Conservation (phyloP, 2,888 invertebrate genomes). For the Pheosia gnoma region DNA sequence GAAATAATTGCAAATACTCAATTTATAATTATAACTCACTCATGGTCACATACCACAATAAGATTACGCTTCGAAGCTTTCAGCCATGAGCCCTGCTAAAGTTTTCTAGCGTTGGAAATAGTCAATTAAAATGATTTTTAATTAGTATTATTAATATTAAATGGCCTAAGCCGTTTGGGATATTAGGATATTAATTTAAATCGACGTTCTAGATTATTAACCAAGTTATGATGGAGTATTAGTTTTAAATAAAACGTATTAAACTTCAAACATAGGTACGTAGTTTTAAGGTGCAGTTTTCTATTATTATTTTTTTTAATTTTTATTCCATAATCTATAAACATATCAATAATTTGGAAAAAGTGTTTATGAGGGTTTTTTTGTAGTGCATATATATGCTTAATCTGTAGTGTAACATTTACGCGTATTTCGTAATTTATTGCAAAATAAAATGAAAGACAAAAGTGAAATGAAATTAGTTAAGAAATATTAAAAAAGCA, state of each 20-base stretch:
- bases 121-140: conserved; percentile 62
- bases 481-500: conserved; percentile 43
- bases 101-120: conserved; percentile 73
- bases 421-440: conserved; percentile 40
- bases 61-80: conserved; percentile 74
- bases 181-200: conserved; percentile 22
- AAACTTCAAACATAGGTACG: neutral
- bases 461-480: conserved; percentile 78
- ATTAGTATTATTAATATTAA: conserved; percentile 26
- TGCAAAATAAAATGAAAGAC: conserved; percentile 71
- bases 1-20: no score
- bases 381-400: conserved; percentile 6
- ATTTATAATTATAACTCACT: conserved; percentile 17
- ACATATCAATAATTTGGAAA: neutral
- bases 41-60: conserved; percentile 48
- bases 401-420: conserved; percentile 31
- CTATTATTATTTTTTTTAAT: neutral
- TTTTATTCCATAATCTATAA: neutral
- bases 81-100: conserved; percentile 80
- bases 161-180: conserved; percentile 55
- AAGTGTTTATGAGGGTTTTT: neutral
- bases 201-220: neutral
- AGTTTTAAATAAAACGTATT: neutral
- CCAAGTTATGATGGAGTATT: neutral
- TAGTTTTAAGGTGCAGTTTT: neutral